A percentile compares a stretch with the other conserved stretches of the same genome.
phyloP scores from a whole-genome alignment of 2,888 invertebrate genomes.

The Nemapogon koenigi region DNA sequence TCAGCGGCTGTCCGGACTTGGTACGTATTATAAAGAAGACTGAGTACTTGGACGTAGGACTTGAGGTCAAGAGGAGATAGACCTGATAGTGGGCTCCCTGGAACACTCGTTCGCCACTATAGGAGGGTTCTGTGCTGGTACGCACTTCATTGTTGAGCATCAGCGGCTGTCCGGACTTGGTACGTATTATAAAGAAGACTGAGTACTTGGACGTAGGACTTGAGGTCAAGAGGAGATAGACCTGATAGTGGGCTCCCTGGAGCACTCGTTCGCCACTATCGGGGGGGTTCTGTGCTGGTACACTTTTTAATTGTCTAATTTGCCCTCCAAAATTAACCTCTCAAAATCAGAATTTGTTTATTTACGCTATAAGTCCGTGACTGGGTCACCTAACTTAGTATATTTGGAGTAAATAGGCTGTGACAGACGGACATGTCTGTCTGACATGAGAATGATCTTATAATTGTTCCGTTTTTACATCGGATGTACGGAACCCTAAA shows the following conservation, averaged over 20 bases:
- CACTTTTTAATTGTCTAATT: too few relatives aligned
- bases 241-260: conserved; percentile 86
- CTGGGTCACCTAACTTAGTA: too few relatives aligned
- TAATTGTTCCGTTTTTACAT: too few relatives aligned
- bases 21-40: conserved; percentile 31
- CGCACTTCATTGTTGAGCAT: conserved; percentile 92
- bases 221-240: conserved; percentile 85
- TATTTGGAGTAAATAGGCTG: too few relatives aligned
- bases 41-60: conserved; percentile 65
- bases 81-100: conserved; percentile 86
- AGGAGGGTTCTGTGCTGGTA: conserved; percentile 95
- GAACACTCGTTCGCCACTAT: conserved; percentile 87
- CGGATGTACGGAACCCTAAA: too few relatives aligned
- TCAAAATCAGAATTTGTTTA: too few relatives aligned
- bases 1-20: conserved; percentile 87
- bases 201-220: conserved; percentile 66
- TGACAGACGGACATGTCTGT: too few relatives aligned
- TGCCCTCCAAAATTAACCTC: too few relatives aligned
- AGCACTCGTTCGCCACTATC: conserved; percentile 84
- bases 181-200: conserved; percentile 21
- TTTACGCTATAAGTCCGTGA: too few relatives aligned
- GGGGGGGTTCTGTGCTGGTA: conserved; percentile 96
- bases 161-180: conserved; percentile 89
- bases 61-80: conserved; percentile 82
- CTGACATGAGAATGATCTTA: too few relatives aligned